Base-by-base conservation (phyloP, 2,888 invertebrate genomes). In the Tanytarsus gracilentus region DNA sequence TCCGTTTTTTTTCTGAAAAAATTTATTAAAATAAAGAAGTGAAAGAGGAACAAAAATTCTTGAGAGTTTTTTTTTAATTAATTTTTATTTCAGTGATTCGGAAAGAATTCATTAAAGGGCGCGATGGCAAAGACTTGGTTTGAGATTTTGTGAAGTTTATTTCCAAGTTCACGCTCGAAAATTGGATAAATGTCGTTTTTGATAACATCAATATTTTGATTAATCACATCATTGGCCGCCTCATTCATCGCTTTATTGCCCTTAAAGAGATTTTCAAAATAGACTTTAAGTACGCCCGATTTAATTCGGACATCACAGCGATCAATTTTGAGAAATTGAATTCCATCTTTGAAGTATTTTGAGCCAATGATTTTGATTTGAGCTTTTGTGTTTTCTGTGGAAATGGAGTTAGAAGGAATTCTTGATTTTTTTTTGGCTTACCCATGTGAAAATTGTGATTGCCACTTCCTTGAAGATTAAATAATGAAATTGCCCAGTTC, bases 211-310 rank as follows among this genome's bases (percentile, higher is more conserved):
- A 52, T 26, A 39, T 61, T 61, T 7, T 62, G 44, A 49, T 62
- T 61, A 3, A 62, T 25, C 11, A 62, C 48, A 25, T 36, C 6
- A 50, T 62, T 62, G 1, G 48, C 53, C n/a, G 11, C 36, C 14
- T 50, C 53, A 1, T 60, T 56, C 23, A 62, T 40, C 4, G 51
- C 55, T 36, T 62, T 62, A 18, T 62, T 23, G 30, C 61, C 62
- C 9, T 56, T 62, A 18, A 61, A 62, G 27, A 62, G 52, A 55
- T 62, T 62, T 18, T 29, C 30, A n/a, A 62, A 51, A n/a, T 61
- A 18, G 9, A 60, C 36, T n/a, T 11, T 21, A 2, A 61, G n/a
- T 3, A 44, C 14, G 2, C 14, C 44, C 4, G 40, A 36, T n/a
- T 48, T 61, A 27, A 61, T 33, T 6, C 11, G 5, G n/a, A 56